These are phyloP conservation scores for Hypselothyrea guttata DNA, from an alignment of 2,888 invertebrate species.

Conservation along the genomic window DNA sequence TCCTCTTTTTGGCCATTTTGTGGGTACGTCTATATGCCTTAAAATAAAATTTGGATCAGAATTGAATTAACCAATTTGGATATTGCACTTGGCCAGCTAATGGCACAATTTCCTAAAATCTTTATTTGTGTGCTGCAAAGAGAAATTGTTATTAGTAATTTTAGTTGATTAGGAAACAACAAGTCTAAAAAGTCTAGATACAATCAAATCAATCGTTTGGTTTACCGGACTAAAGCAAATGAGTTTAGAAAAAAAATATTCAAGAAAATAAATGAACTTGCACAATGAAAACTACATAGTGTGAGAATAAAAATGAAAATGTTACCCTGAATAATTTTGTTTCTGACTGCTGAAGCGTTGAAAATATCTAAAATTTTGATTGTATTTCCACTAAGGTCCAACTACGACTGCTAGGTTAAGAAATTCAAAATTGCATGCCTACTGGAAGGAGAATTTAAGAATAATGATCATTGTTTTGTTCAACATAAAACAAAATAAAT, in stretches of 20 bases:
- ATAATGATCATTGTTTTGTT: background rate
- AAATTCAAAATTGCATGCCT: background rate
- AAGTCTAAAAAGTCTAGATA: background rate
- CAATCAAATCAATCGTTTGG: too few relatives aligned
- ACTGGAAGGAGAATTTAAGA: background rate
- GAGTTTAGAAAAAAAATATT: background rate
- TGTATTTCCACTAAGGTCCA: background rate
- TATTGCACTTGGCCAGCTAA: conserved; percentile 78
- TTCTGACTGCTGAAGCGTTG: conserved; percentile 29
- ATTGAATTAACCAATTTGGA: conserved; percentile 57
- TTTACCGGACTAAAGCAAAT: background rate
- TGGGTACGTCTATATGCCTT: conserved; percentile 25
- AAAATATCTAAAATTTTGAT: conserved; percentile 16
- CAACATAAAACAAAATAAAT: too few relatives aligned
- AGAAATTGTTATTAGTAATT: background rate
- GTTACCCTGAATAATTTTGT: conserved; percentile 44
- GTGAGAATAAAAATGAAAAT: conserved; percentile 30
- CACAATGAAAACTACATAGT: conserved; percentile 11
- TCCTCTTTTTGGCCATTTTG: conserved; percentile 45
- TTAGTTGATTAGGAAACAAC: conserved; percentile 1
- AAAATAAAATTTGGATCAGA: conserved; percentile 36
- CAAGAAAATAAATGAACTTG: background rate
- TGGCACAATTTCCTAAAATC: conserved; percentile 77
- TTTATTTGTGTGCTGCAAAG: conserved; percentile 71
- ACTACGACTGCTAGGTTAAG: conserved; percentile 28